phyloP scores from a whole-genome alignment of 2,888 invertebrate species.

The Pemphredon lugubris region DNA sequence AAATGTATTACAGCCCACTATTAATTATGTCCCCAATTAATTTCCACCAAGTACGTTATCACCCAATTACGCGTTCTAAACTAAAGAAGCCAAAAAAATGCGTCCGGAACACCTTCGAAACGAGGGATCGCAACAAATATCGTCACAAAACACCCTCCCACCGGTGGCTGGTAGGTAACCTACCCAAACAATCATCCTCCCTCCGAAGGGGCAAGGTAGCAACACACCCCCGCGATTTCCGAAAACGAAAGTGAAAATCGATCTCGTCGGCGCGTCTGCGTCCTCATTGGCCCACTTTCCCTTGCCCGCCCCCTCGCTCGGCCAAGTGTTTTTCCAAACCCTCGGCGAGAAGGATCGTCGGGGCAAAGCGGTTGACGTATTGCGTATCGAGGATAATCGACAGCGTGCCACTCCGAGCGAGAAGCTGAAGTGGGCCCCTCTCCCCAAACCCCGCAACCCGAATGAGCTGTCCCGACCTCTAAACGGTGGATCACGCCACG shows the following conservation, averaged over 20 bases:
- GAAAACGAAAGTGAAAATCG: constrained; percentile 66
- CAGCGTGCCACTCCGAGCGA: constrained; percentile 55
- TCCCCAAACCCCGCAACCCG: not conserved
- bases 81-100: too few relatives aligned
- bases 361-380: constrained; percentile 53
- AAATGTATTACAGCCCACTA: too few relatives aligned
- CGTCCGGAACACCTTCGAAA: too few relatives aligned
- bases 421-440: constrained; percentile 42
- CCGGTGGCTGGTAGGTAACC: too few relatives aligned
- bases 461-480: constrained; percentile 15
- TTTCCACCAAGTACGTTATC: too few relatives aligned
- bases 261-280: constrained; percentile 60
- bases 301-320: constrained; percentile 12
- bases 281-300: constrained; percentile 64
- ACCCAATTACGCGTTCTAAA: too few relatives aligned
- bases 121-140: too few relatives aligned
- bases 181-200: constrained; percentile 17
- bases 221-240: constrained; percentile 38
- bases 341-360: constrained; percentile 17
- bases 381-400: constrained; percentile 60
- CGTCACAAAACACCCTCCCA: constrained; percentile 1
- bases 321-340: constrained; percentile 44
- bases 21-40: too few relatives aligned
- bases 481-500: constrained; percentile 42
- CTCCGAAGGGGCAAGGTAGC: constrained; percentile 14